Evolutionary conservation across 2,797 vertebrate species (phyloP).

Genomic region (Onychomys arenicola): DNA sequence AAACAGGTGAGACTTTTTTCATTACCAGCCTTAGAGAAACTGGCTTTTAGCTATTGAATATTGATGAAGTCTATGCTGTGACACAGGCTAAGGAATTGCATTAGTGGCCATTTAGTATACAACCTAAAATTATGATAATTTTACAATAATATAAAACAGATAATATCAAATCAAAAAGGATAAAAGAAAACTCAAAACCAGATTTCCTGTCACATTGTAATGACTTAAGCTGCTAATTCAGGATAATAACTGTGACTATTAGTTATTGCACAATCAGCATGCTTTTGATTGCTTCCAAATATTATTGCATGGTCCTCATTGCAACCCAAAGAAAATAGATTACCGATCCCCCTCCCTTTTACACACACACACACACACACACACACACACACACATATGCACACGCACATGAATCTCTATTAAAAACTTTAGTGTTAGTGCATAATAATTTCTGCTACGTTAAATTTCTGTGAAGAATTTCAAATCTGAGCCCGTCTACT

Average conservation of each 20-base stretch:
- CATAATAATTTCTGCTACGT: conserved; percentile 89
- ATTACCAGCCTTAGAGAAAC: no score
- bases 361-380: conserved; percentile 75
- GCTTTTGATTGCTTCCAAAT: background rate
- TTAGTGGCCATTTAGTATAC: background rate
- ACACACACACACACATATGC: conserved; percentile 62
- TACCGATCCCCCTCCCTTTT: background rate
- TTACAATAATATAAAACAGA: background rate
- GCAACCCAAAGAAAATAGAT: background rate
- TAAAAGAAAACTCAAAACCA: background rate
- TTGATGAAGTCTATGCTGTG: background rate
- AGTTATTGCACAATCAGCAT: background rate
- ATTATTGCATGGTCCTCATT: background rate
- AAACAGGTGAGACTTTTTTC: background rate
- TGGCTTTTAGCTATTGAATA: background rate
- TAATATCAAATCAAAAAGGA: background rate
- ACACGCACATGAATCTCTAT: conserved; percentile 89
- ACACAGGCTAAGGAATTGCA: background rate
- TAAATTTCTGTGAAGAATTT: conserved; percentile 90
- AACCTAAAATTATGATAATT: background rate
- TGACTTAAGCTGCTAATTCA: background rate
- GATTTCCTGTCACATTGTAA: background rate
- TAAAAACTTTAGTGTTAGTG: conserved; percentile 91
- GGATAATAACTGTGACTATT: background rate
- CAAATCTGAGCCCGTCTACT: conserved; percentile 89